Percentiles rank a stretch among this genome's conserved stretches.
phyloP scores from a whole-genome alignment of 37 sponge, comb jelly and placozoan species.

The Mnemiopsis leidyi region DNA sequence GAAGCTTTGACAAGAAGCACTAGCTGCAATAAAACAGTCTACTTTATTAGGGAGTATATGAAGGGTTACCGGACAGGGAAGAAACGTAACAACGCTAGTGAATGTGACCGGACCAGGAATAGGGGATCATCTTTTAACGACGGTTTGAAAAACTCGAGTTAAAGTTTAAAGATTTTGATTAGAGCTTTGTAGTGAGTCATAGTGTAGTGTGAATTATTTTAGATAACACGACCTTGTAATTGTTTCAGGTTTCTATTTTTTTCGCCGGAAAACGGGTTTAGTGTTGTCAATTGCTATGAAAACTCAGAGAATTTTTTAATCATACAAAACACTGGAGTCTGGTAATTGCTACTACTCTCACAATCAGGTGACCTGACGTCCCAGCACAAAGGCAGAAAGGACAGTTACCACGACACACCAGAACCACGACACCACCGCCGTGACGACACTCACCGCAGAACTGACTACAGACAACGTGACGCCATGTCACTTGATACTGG shows the following conservation, averaged over 20 bases:
- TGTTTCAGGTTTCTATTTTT: too few species aligned
- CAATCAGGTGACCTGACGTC: not conserved
- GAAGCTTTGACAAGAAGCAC: too few species aligned
- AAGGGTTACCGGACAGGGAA: conserved; percentile 1
- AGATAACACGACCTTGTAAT: too few species aligned
- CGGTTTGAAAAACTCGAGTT: too few species aligned
- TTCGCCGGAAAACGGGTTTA: too few species aligned
- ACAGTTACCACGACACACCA: not conserved
- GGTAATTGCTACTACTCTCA: too few species aligned
- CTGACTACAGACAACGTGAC: not conserved
- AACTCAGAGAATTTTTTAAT: too few species aligned
- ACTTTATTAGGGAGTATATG: not conserved
- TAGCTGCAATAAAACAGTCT: not conserved
- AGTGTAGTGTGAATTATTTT: too few species aligned
- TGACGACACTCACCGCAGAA: not conserved
- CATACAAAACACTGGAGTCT: too few species aligned
- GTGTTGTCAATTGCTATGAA: too few species aligned
- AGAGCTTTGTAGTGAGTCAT: too few species aligned
- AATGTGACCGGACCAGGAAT: not conserved
- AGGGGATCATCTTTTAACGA: not conserved
- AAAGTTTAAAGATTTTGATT: too few species aligned
- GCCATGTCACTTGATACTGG: not conserved
- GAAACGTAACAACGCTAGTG: conserved; percentile 36
- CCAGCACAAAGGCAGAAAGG: not conserved
- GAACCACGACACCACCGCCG: not conserved